Evolutionary conservation across 2,797 vertebrate species (phyloP), one percentile per base, ranked within the genome.

Genomic region (Brotula barbata): DNA sequence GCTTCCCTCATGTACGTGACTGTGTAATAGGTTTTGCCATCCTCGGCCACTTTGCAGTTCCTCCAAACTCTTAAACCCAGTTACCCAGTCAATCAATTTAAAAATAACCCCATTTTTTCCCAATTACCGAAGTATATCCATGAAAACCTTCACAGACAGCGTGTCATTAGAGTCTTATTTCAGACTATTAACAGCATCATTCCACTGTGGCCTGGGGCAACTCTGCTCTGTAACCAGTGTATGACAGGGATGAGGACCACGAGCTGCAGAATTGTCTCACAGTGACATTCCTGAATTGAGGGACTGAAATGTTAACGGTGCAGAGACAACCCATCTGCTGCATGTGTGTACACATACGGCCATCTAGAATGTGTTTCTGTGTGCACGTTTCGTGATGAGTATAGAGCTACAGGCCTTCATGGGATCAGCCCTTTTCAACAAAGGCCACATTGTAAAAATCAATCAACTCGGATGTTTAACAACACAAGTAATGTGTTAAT

Each of bases 381-480:
- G 41, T 40, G 51, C 28, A 54, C 42, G 28, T 63, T 64, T 60
- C 48, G 61, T 69, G 71, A 81, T 75, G 62, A 77, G 69, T 19
- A 51, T 52, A 51, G 64, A 44, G 45, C 59, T 84, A 83, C 61
- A 82, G 67, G 45, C 68, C 54, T 71, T 54, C 59, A 65, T 67
- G 64, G 80, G 59, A 77, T 84, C 71, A 56, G 65, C 51, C 61
- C 64, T 65, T 51, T 64, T 62, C 48, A 64, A 64, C 75, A 83
- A 71, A 83, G 68, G 77, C 63, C 74, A 73, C 60, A 65, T 54
- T 43, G 45, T 77, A 61, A 41, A 34, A 64, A 75, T 75, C 59
- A 55, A 36, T 36, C 13, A 10, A 10, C 4, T 36, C 13, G 34
- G 2, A 36, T 12, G 13, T 36, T 36, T 44, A 42, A 39, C 52